Evolutionary conservation across 92 coral and sea anemone genomes (phyloP).

Genomic region (Zoanthus sansibaricus): DNA sequence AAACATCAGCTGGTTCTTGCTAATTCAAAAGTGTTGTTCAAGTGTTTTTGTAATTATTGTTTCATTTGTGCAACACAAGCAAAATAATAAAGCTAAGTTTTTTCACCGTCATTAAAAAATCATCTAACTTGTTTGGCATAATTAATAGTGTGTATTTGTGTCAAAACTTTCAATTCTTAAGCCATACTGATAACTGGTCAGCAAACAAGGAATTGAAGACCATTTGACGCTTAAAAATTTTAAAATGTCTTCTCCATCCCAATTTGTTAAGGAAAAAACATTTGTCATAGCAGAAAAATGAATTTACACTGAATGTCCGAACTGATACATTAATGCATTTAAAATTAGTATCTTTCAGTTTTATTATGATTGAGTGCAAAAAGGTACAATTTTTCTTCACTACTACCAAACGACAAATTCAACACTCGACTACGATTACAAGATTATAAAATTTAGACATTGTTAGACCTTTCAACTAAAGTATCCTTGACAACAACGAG

Average conservation of each 20-base stretch:
- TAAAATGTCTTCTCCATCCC: neutral
- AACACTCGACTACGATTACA: slow-evolving; percentile 18
- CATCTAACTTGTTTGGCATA: slow-evolving; percentile 2
- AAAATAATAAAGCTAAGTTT: slow-evolving; percentile 22
- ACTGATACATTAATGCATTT: neutral
- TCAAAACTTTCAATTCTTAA: slow-evolving; percentile 14
- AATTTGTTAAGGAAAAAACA: neutral
- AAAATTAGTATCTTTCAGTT: slow-evolving; percentile 14
- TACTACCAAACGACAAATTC: neutral
- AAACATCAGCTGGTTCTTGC: neutral
- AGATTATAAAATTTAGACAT: slow-evolving; percentile 25
- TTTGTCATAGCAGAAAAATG: neutral
- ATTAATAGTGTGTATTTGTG: slow-evolving; percentile 11
- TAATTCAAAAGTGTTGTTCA: slow-evolving; percentile 19
- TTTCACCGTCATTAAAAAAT: slow-evolving; percentile 40
- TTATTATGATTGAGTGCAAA: slow-evolving; percentile 8
- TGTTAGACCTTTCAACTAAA: neutral
- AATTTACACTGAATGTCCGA: slow-evolving; percentile 2
- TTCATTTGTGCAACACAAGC: slow-evolving; percentile 12
- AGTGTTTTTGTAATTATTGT: slow-evolving; percentile 15
- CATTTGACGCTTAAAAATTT: slow-evolving; percentile 21
- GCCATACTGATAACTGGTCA: neutral
- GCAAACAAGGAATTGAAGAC: slow-evolving; percentile 6
- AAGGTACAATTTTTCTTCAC: slow-evolving; percentile 26
- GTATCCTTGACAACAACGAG: slow-evolving; percentile 40